Conservation (phyloP, 1,140 invertebrate genomes). For the Drosophila sproati region DNA sequence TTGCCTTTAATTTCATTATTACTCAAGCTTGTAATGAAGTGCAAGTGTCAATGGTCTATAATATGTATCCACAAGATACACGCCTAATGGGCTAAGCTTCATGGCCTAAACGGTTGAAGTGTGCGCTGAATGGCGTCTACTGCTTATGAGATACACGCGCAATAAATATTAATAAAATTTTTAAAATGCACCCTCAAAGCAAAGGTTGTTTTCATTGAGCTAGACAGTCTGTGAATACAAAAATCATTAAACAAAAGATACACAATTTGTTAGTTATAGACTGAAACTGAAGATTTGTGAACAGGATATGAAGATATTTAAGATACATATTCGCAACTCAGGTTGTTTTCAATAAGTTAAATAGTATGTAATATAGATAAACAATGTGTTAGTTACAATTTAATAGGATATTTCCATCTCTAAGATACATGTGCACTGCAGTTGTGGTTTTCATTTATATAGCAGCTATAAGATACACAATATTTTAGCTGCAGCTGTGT, state of each 20-base stretch:
- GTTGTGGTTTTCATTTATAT: no score
- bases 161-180: neutral
- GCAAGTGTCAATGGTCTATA: constrained; percentile 25
- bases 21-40: constrained; percentile 33
- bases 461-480: neutral
- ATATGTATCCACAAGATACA: neutral
- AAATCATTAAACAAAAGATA: no score
- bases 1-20: constrained; percentile 57
- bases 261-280: no score
- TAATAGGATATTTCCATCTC: no score
- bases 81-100: neutral
- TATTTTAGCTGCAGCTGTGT: neutral
- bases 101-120: neutral
- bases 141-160: neutral
- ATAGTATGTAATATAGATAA: no score
- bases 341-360: neutral
- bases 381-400: neutral
- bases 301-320: no score
- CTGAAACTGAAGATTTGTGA: no score
- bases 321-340: neutral
- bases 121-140: neutral
- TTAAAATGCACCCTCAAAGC: neutral
- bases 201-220: no score
- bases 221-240: no score
- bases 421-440: neutral